Evolutionary conservation across 2,113 vertebrate genomes (phyloP).

Genomic region (Vombatus ursinus): DNA sequence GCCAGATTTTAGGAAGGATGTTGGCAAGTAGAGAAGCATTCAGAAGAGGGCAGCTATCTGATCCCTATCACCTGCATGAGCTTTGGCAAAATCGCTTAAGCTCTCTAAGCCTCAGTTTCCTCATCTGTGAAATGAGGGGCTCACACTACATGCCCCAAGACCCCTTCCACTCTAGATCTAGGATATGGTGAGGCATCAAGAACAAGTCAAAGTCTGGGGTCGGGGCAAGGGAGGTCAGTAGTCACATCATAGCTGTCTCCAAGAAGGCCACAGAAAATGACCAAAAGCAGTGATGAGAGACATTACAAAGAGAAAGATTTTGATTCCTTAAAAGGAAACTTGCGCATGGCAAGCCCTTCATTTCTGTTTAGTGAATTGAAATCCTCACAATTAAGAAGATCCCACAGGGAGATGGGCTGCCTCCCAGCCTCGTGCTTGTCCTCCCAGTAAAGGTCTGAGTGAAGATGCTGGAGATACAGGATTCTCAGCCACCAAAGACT

Average conservation of each 20-base stretch:
- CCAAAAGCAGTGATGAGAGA: not conserved
- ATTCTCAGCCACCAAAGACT: not conserved
- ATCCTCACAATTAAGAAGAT: not conserved
- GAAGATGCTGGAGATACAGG: not conserved
- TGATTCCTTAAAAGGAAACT: not conserved
- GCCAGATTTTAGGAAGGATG: not conserved
- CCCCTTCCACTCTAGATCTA: not conserved
- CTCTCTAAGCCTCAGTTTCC: not conserved
- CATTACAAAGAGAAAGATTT: not conserved
- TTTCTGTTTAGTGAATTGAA: not conserved
- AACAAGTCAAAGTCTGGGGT: not conserved
- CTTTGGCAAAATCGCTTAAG: not conserved
- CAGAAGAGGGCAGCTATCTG: not conserved
- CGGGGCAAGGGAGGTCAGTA: not conserved
- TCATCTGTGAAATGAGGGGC: not conserved
- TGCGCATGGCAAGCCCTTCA: not conserved
- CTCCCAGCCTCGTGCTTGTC: not conserved
- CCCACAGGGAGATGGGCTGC: not conserved
- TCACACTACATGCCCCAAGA: not conserved
- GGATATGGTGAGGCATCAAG: not conserved
- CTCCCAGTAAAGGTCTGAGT: not conserved
- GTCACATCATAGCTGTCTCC: not conserved
- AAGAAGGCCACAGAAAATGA: not conserved
- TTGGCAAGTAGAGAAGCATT: not conserved
- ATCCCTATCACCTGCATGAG: not conserved